Base-by-base conservation (phyloP, 2,113 vertebrate species). In the Anser cygnoides region DNA sequence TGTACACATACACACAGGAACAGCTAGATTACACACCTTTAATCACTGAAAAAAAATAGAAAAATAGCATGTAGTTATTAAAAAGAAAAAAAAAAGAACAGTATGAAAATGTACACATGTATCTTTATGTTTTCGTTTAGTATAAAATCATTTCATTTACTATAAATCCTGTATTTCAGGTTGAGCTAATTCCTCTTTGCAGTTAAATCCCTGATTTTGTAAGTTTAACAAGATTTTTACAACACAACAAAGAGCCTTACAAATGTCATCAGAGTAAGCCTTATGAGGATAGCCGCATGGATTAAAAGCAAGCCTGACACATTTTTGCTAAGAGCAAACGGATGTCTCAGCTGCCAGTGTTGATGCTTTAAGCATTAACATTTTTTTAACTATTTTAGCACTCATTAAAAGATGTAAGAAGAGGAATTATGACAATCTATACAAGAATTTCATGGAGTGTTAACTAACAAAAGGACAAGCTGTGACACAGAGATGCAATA, bases 321-420 rank as follows among this genome's bases (percentile, higher is more conserved):
- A 61, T 78, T 90, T 95, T 92, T 84, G 86, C 85, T 86, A 57
- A 18, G n/a, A 94, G 88, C 82, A 84, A 95, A 77, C 31, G 35
- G 31, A 87, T 91, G 65, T 28, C 55, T 94, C 78, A 74, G 90
- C 63, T 95, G 90, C 52, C 87, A 83, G 80, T 66, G 73, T 50
- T 58, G 67, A 94, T 59, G 63, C 90, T 91, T 67, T 66, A 79
- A 92, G 82, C 67, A 71, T 17, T 79, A 79, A 29, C 15, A 20
- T 28, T 82, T 91, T 90, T 90, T 87, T 8, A 92, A 73, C 58
- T 16, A 29, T 70, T 94, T 79, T 73, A 87, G 43, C 74, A 81
- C 78, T 87, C 43, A 76, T 44, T 41, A 76, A 82, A 82, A 87
- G 11, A 23, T 13, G 25, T 43, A 66, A 83, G 67, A 84, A 68